Conservation (phyloP, 30 jellyfish, hydroid and myxozoan species). For the Turritopsis rubra region DNA sequence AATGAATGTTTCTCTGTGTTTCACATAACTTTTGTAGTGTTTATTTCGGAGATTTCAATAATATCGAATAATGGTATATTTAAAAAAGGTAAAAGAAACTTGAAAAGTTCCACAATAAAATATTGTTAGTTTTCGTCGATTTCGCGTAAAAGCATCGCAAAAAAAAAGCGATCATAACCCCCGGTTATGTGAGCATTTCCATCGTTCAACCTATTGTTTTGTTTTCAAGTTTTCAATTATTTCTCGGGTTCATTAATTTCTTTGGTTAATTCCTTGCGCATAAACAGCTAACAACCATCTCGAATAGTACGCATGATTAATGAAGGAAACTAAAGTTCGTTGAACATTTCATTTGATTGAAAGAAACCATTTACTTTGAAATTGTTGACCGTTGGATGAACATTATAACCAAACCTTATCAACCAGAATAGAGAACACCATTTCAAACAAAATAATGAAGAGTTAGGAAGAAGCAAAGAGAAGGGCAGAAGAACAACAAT, state of each 20-base stretch:
- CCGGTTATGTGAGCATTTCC: background rate
- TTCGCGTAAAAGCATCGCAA: background rate
- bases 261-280: background rate
- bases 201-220: background rate
- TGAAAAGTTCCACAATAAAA: background rate
- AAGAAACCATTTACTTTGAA: background rate
- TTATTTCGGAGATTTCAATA: too few relatives aligned
- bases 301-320: background rate
- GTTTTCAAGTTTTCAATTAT: background rate
- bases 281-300: background rate
- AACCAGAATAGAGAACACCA: background rate
- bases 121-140: background rate
- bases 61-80: too few relatives aligned
- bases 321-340: background rate
- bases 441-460: background rate
- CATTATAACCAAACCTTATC: background rate
- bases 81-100: background rate
- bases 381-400: background rate
- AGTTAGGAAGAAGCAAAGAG: background rate
- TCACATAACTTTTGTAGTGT: too few relatives aligned
- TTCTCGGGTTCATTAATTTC: background rate
- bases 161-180: background rate
- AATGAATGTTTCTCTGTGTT: too few relatives aligned
- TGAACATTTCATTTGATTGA: background rate
- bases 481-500: background rate